Evolutionary conservation across 2,888 invertebrate genomes (phyloP).

Genomic region (Drosophila infuscata): DNA sequence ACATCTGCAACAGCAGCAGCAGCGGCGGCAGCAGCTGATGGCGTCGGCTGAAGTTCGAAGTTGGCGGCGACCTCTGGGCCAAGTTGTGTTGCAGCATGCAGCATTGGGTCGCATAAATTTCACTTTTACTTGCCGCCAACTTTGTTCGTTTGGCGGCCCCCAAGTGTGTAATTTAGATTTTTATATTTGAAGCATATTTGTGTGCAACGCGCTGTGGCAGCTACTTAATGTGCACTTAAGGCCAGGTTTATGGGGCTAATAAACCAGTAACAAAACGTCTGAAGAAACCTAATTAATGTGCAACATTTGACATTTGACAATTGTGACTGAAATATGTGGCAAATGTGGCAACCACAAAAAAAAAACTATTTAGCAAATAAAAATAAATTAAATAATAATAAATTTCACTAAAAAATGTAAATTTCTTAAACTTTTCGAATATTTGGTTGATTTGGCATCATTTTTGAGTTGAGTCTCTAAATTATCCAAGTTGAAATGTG

Average conservation of each 20-base stretch:
- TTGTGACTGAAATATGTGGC: conserved; percentile 6
- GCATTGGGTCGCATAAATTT: conserved; percentile 70
- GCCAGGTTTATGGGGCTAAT: conserved; percentile 19
- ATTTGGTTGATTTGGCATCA: background rate
- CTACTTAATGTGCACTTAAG: conserved; percentile 36
- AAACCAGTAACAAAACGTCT: conserved; percentile 3
- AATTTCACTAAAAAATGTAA: no score
- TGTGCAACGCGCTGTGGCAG: conserved; percentile 48
- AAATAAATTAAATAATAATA: no score
- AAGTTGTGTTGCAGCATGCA: conserved; percentile 36
- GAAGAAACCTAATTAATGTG: conserved; percentile 42
- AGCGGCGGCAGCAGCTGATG: conserved; percentile 28
- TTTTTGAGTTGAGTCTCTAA: background rate
- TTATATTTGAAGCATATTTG: conserved; percentile 53
- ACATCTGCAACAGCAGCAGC: background rate
- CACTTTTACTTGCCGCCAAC: conserved; percentile 68
- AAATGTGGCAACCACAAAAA: conserved; percentile 5
- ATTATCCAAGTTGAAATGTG: conserved; percentile 54
- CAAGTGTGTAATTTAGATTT: conserved; percentile 46
- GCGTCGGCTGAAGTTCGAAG: conserved; percentile 50
- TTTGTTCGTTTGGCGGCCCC: conserved; percentile 8
- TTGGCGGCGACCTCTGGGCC: conserved; percentile 59
- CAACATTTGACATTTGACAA: conserved; percentile 48
- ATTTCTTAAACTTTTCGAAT: background rate
- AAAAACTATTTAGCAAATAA: no score